Evolutionary conservation across 2,113 vertebrate genomes (phyloP), one percentile per base, ranked within the genome.

Genomic region (Psilopsiagon aurifrons): DNA sequence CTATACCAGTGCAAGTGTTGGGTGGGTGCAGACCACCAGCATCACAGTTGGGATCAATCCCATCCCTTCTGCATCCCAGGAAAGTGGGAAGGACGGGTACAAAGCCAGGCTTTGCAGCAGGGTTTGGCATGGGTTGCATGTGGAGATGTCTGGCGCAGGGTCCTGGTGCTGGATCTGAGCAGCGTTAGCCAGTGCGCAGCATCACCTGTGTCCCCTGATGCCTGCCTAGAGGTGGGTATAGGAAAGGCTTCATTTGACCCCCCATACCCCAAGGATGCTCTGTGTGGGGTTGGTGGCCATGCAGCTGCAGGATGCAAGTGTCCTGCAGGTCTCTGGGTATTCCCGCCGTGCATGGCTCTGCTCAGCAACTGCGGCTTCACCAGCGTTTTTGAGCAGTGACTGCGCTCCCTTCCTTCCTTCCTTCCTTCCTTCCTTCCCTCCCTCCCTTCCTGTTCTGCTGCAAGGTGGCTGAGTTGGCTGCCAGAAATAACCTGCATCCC

Each of bases 341-440:
- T 63, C 64, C 54, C 81, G 33, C 35, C 1, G 0, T 10, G 22
- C 19, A 9, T 0, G 37, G 46, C 75, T 85, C 41, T 4, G 7
- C 37, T 47, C 35, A 24, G 0, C 16, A 27, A 55, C n/a, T 0
- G 0, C 25, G 52, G 59, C 47, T 85, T 51, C 5, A 5, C 63
- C 23, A 3, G 24, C 2, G 6, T 24, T 54, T 79, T 28, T 68
- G 68, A 67, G 59, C 41, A 24, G 59, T 1, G 7, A 17, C 41
- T 19, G 2, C 39, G 15, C 75, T 47, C 2, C 0, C 52, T 86
- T 57, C 66, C 79, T 70, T 46, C 54, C 51, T 9, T 39, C 0
- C 52, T 86, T 57, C 66, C 79, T 70, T 46, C 54, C 51, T 9
- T 39, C 39, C 39, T 39, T 39, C 59, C 51, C 4, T 71, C 35